Conservation (phyloP, 2,797 vertebrate species). For the Simalia tracyae region DNA sequence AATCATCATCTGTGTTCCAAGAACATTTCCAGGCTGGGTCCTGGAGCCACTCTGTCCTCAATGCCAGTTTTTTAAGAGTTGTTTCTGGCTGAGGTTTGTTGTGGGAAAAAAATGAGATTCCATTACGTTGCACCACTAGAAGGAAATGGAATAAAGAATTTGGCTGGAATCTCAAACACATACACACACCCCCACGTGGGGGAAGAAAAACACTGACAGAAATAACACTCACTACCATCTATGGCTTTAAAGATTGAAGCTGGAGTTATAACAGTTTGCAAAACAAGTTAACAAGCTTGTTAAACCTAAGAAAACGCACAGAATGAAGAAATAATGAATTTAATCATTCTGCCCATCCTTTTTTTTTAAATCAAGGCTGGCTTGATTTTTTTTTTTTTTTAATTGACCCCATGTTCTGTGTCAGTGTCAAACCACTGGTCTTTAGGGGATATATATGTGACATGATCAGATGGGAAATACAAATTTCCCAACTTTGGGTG, state of each 20-base stretch:
- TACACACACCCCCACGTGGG: neutral
- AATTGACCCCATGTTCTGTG: neutral
- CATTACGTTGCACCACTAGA: neutral
- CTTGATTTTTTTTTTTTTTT: neutral
- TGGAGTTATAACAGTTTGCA: neutral
- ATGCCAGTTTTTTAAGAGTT: neutral
- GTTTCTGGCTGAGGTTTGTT: conserved; percentile 3
- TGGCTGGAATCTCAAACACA: neutral
- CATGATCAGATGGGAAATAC: neutral
- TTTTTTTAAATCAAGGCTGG: neutral
- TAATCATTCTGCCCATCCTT: neutral
- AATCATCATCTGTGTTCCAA: neutral
- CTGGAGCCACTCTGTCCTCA: neutral
- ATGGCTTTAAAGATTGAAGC: conserved; percentile 12
- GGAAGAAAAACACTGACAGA: neutral
- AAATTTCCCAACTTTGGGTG: neutral
- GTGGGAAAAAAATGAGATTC: neutral
- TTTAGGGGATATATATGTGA: neutral
- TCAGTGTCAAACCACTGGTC: neutral
- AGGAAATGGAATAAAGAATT: conserved; percentile 5
- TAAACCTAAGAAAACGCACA: neutral
- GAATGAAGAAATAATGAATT: too few species aligned
- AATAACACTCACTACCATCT: neutral
- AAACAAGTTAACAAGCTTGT: neutral
- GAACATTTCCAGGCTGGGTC: conserved; percentile 4